Base-by-base conservation (phyloP, 2,888 invertebrate genomes). In the Mantis religiosa region DNA sequence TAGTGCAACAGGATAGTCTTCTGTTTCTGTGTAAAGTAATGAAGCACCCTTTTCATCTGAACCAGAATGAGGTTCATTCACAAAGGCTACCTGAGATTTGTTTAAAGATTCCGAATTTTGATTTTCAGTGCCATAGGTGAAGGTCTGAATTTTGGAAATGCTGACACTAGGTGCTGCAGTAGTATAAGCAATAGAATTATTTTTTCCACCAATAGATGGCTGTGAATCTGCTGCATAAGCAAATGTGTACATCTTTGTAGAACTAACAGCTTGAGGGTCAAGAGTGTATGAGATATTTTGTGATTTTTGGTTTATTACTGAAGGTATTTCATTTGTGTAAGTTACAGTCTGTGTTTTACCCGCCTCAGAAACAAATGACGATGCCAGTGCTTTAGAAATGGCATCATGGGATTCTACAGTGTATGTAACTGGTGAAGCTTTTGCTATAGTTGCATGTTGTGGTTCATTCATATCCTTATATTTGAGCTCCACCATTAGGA, bases 401-500 rank as follows among this genome's bases (percentile, higher is more conserved):
- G 41, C 47, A 82, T 88, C 89, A 28, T 85, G 82, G 6, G 88
- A 86, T 54, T 88, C 88, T 12, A 88, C 83, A 27, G 89, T 83
- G 85, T 90, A 89, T 0, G 89, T 84, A 83, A 89, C 84, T 28
- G 90, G 47, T 28, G 88, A 82, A 47, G 89, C 41, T 25, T 89
- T 88, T 0, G 87, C 28, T n/a, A 90, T 28, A 12, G 89, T 81
- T 28, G 88, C 14, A 28, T 89, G 90, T n/a, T 88, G 88, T 54
- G 87, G 54, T 9, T 89, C 89, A 27, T 89, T 71, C 30, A 88
- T 88, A 54, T 91, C 91, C 85, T 90, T 90, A 86, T 91, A 91
- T 84, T 92, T 92, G 9, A 92, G 90, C 89, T 92, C 91, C 6
- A 92, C 92, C 91, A 91, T 92, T 12, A 92, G 90, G 28, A 92